Evolutionary conservation across 2,113 vertebrate species (phyloP), one percentile per base, ranked within the genome.

Genomic region (Orientallactaga bullata): DNA sequence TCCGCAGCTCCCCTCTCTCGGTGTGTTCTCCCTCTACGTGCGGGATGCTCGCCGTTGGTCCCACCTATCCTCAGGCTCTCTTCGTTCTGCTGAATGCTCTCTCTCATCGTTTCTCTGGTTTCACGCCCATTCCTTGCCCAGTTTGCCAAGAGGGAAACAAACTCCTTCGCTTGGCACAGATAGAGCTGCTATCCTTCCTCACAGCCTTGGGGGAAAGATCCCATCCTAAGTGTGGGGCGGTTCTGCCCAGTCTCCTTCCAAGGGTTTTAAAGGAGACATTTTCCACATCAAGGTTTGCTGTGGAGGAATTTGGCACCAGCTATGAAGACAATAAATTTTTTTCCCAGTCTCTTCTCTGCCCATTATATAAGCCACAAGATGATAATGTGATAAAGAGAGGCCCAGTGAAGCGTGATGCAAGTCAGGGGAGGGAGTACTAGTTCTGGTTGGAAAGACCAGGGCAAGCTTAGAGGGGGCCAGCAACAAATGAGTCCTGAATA

Each of bases 291-390:
- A 79, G 87, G 90, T 91, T 93, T 86, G 17, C 83, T 82, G 65
- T 94, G 66, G 47, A 93, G 30, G 65, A 92, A 89, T 61, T 37
- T 76, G 85, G 51, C 39, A 87, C 82, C 85, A 94, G 90, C 89
- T 95, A 81, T 89, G 95, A 84, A 23, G 71, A 77, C 77, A 84
- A 88, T 93, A 91, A 95, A 89, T 89, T 23, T 35, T 69, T 8
- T 85, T 35, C 91, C 73, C 81, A n/a, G n/a, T n/a, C n/a, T n/a
- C n/a, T n/a, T n/a, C n/a, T n/a, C n/a, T n/a, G n/a, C n/a, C n/a
- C n/a, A 93, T 95, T 90, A 83, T 28, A 71, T 5, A 88, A 78
- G 88, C 21, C 66, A 39, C 83, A 72, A 93, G 95, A 89, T 72
- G 81, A 35, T 72, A 73, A 18, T n/a, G 80, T 88, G 81, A 76